A percentile compares a stretch with the other conserved stretches of the same genome.
Conservation (phyloP, 2,888 invertebrate genomes). For the Eueremaeus valkanovi region DNA sequence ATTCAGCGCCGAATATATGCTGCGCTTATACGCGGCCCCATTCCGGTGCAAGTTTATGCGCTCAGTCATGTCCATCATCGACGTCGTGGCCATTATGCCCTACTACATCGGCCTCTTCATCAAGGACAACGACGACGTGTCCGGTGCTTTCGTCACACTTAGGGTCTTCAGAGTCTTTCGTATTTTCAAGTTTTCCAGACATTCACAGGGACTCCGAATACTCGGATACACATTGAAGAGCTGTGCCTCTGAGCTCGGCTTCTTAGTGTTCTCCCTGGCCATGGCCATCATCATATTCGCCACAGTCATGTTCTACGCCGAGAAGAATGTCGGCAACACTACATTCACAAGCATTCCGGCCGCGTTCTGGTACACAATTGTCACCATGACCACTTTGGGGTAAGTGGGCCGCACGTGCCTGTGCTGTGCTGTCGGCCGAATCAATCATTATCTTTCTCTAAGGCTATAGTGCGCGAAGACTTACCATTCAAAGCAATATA, state of each 20-base stretch:
- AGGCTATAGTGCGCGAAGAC: too few relatives aligned
- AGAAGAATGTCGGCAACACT: slow-evolving; percentile 95
- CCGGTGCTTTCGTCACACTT: slow-evolving; percentile 97
- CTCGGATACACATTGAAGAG: slow-evolving; percentile 98
- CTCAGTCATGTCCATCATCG: slow-evolving; percentile 98
- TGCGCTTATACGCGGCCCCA: slow-evolving; percentile 92
- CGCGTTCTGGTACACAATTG: slow-evolving; percentile 99
- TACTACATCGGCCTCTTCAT: slow-evolving; percentile 98
- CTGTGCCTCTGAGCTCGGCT: slow-evolving; percentile 97
- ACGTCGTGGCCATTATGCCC: slow-evolving; percentile 97
- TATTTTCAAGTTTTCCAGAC: slow-evolving; percentile 99
- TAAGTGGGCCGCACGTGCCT: slow-evolving; percentile 67
- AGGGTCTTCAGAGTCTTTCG: slow-evolving; percentile 99
- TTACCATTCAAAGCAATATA: neutral
- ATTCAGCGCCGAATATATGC: slow-evolving; percentile 94
- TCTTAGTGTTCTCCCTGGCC: slow-evolving; percentile 96
- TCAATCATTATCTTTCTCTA: too few relatives aligned
- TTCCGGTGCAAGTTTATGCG: slow-evolving; percentile 95
- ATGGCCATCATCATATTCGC: slow-evolving; percentile 99
- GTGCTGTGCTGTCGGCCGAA: too few relatives aligned
- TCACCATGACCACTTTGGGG: slow-evolving; percentile 99
- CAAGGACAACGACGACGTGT: slow-evolving; percentile 96
- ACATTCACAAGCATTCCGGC: slow-evolving; percentile 99
- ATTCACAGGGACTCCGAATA: slow-evolving; percentile 96
- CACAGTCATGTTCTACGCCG: slow-evolving; percentile 99